Evolutionary conservation across 2,888 invertebrate genomes (phyloP), one percentile per base, ranked within the genome.

Genomic region (Synergus umbraculus): DNA sequence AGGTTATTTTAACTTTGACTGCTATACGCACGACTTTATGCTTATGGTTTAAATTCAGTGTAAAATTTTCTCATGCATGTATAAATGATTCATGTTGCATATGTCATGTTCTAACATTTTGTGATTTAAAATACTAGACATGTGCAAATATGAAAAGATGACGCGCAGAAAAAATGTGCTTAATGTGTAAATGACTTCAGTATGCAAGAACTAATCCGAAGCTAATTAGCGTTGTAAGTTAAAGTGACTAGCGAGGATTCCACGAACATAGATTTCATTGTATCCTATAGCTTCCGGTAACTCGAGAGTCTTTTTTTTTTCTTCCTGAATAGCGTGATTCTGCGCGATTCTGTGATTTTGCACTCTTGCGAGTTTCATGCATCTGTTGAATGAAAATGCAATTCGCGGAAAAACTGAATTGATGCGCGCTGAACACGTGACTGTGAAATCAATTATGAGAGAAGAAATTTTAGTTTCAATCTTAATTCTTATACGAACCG

Each of bases 241-340:
- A 64, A 78, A 66, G 76, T 54, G 58, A 77, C 76, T 77, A n/a
- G 73, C 44, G n/a, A 79, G 77, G 81, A 80, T 79, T 82, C 77
- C 64, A 77, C 66, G 67, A 79, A 78, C 76, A 78, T 77, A 41
- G 81, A 65, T 58, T 77, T 66, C 78, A 49, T 78, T 81, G 76
- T 81, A 43, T 63, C 44, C 46, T 63, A 46, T 44, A 67, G 76
- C 67, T 81, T 81, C 83, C 81, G 76, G 78, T 66, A 81, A 80
- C 22, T 9, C 76, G 76, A 78, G 81, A 83, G 76, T 76, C 77
- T 43, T 81, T 78, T 78, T 81, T 58, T 69, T 81, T 81, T 83
- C 49, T 29, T 76, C 60, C 58, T 41, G 78, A 78, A 66, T 78
- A 44, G 54, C 65, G 77, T 63, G 82, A 78, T 76, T 76, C 76